Conservation (phyloP, 2,113 vertebrate species). For the Indri indri region DNA sequence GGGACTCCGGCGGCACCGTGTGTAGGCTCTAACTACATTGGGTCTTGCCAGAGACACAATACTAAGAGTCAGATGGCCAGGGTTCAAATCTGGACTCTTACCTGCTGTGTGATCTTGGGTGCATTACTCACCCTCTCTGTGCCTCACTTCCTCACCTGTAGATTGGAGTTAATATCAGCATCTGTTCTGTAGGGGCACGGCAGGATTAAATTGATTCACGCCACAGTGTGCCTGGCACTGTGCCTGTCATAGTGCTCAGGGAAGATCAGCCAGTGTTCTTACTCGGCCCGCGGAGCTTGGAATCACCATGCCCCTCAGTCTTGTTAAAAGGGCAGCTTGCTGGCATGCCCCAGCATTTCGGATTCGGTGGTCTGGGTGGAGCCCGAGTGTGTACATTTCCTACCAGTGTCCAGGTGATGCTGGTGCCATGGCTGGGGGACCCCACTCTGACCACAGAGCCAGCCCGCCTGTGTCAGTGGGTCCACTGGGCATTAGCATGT, state of each 20-base stretch:
- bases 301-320: rapidly evolving
- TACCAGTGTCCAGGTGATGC: background rate
- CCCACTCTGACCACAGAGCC: rapidly evolving
- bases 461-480: rapidly evolving
- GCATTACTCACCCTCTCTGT: background rate
- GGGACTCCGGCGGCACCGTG: rapidly evolving
- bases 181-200: rapidly evolving
- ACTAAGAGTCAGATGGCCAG: rapidly evolving
- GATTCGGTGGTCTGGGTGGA: background rate
- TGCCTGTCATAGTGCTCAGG: rapidly evolving
- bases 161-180: too few species aligned
- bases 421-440: background rate
- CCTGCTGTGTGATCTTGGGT: background rate
- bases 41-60: background rate
- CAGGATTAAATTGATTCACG: too few species aligned
- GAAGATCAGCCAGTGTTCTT: rapidly evolving
- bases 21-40: background rate
- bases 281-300: rapidly evolving
- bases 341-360: rapidly evolving
- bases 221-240: rapidly evolving
- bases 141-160: too few species aligned
- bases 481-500: background rate
- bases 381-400: background rate
- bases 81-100: background rate
- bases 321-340: background rate